phyloP scores from a whole-genome alignment of 2,888 invertebrate genomes.

The Onchidella celtica region DNA sequence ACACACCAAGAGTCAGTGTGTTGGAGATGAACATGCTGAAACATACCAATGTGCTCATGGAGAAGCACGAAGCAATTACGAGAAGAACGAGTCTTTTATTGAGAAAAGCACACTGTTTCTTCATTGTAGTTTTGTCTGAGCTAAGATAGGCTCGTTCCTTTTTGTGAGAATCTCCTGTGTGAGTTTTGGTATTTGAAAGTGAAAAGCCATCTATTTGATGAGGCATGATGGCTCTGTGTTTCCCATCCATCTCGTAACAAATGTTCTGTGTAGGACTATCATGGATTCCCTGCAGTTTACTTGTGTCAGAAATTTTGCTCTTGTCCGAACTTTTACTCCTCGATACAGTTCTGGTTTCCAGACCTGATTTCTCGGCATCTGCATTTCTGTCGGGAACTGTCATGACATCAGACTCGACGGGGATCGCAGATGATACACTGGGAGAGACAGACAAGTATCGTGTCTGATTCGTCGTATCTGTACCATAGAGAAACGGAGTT shows the following conservation, averaged over 20 bases:
- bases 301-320: not conserved
- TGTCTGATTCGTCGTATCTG: not conserved
- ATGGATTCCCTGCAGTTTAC: not conserved
- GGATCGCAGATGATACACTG: not conserved
- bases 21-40: slow-evolving; percentile 27
- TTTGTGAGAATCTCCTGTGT: slow-evolving; percentile 20
- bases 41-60: not conserved
- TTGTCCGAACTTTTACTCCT: not conserved
- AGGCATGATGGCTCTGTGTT: no score
- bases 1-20: slow-evolving; percentile 32
- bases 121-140: not conserved
- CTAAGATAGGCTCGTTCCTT: slow-evolving; percentile 12
- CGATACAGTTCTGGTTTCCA: not conserved
- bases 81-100: slow-evolving; percentile 22
- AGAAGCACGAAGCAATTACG: slow-evolving; percentile 6
- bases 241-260: no score
- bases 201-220: not conserved
- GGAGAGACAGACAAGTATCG: not conserved
- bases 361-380: not conserved
- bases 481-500: not conserved
- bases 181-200: not conserved
- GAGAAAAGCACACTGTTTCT: not conserved
- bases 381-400: not conserved
- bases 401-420: not conserved
- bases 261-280: not conserved